Percentiles rank a stretch among this genome's conserved stretches.
These are phyloP conservation scores for Drosophila picticornis DNA, from an alignment of 2,888 invertebrate species.

Conservation along the genomic window DNA sequence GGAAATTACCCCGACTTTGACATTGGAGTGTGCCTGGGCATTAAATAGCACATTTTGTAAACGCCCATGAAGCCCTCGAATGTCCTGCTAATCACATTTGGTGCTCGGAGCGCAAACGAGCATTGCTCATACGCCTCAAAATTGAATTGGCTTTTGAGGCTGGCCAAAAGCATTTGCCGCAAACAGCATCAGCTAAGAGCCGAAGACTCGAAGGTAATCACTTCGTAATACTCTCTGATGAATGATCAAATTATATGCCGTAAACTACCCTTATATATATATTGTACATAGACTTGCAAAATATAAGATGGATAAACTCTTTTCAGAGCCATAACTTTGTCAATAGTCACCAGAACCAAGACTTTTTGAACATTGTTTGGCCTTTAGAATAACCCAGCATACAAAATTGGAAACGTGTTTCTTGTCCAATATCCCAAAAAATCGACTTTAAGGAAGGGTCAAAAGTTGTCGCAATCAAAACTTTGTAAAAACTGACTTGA, in stretches of 20 bases:
- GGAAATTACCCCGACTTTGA: constrained; percentile 76
- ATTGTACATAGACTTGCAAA: not conserved
- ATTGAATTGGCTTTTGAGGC: constrained; percentile 61
- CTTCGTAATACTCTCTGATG: not conserved
- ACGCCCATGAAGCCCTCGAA: constrained; percentile 31
- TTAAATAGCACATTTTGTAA: constrained; percentile 68
- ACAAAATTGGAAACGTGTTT: not conserved
- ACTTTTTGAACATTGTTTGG: not conserved
- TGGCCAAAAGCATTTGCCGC: constrained; percentile 24
- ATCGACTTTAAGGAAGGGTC: not conserved
- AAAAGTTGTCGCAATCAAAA: not conserved
- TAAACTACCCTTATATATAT: not conserved
- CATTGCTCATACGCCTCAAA: constrained; percentile 28
- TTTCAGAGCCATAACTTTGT: not conserved
- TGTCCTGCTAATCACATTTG: constrained; percentile 71
- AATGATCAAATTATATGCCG: not conserved
- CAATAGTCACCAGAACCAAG: too few relatives aligned
- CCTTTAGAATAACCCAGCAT: not conserved
- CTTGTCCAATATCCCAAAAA: not conserved
- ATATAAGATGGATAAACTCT: rapidly evolving
- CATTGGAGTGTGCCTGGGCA: constrained; percentile 57
- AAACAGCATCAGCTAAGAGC: constrained; percentile 1
- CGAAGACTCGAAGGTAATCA: not conserved
- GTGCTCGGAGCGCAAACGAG: not conserved
- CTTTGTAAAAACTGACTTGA: not conserved